phyloP scores from a whole-genome alignment of 2,113 vertebrate species.

The Chrysochloris asiatica region DNA sequence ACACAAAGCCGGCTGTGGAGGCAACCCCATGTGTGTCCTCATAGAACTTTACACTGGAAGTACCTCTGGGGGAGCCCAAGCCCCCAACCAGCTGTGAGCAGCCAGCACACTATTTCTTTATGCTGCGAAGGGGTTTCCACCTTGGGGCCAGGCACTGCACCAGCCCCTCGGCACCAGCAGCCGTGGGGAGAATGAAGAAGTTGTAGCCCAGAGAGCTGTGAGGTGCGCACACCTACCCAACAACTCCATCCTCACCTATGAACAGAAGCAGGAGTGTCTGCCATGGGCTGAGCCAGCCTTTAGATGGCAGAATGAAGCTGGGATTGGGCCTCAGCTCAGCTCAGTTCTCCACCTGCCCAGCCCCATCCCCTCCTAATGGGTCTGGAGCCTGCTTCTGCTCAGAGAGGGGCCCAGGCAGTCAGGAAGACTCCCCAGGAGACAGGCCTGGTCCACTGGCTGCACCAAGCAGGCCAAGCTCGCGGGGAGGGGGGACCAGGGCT shows the following conservation, averaged over 20 bases:
- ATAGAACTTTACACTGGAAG: too few relatives aligned
- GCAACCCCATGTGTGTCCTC: too few relatives aligned
- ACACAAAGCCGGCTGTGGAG: too few relatives aligned
- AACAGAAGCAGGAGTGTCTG: not conserved
- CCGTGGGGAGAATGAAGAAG: not conserved
- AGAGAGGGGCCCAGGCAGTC: not conserved
- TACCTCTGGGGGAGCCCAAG: too few relatives aligned
- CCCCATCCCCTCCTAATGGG: not conserved
- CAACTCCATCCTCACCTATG: not conserved
- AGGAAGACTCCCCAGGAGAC: not conserved
- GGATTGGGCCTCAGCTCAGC: not conserved
- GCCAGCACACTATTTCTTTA: not conserved
- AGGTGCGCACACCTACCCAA: too few relatives aligned
- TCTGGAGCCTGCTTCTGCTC: too few relatives aligned
- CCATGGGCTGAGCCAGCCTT: not conserved
- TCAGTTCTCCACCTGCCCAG: not conserved
- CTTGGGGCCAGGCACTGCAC: too few relatives aligned
- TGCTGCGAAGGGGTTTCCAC: too few relatives aligned
- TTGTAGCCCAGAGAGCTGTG: not conserved
- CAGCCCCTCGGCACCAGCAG: accelerated
- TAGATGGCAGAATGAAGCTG: conserved; percentile 74
- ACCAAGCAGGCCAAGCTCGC: not conserved
- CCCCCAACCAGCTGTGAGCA: not conserved
- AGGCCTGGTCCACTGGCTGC: not conserved
- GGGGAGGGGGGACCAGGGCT: not conserved